Percentiles rank a stretch among this genome's conserved stretches.
These are phyloP conservation scores for Mya arenaria DNA, from an alignment of 1,140 invertebrate species.

Conservation along the genomic window DNA sequence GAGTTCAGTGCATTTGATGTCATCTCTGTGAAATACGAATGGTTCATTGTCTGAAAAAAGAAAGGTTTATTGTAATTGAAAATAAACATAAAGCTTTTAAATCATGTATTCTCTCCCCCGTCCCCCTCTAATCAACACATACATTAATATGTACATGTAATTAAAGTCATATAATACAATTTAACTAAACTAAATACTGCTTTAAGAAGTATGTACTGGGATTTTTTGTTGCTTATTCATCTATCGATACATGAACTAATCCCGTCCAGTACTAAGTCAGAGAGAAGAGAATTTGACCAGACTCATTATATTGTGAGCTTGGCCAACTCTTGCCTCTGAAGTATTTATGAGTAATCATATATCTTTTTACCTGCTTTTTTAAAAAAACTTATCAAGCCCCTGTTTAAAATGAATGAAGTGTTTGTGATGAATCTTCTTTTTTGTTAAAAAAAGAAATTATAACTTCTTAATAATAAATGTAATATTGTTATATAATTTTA, in stretches of 20 bases:
- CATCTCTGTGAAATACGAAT: conserved; percentile 37
- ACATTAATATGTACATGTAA: neutral
- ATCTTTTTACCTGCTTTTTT: no score
- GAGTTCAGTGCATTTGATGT: conserved; percentile 41
- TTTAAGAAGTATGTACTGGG: neutral
- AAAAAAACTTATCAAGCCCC: no score
- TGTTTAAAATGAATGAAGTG: no score
- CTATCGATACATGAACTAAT: neutral
- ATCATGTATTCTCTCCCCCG: neutral
- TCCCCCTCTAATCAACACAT: neutral
- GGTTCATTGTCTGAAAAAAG: conserved; percentile 26
- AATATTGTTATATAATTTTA: no score
- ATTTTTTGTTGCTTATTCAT: neutral
- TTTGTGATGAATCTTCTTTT: no score
- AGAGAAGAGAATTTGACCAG: no score
- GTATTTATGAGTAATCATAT: no score
- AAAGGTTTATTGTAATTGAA: neutral
- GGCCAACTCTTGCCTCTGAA: no score
- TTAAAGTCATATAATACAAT: neutral
- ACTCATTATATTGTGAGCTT: no score
- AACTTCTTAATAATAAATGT: no score
- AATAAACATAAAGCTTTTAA: neutral
- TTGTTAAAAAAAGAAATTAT: no score
- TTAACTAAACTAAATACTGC: neutral
- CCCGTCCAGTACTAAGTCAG: no score